Evolutionary conservation across 2,888 invertebrate species (phyloP).

Genomic region (Baccha elongata): DNA sequence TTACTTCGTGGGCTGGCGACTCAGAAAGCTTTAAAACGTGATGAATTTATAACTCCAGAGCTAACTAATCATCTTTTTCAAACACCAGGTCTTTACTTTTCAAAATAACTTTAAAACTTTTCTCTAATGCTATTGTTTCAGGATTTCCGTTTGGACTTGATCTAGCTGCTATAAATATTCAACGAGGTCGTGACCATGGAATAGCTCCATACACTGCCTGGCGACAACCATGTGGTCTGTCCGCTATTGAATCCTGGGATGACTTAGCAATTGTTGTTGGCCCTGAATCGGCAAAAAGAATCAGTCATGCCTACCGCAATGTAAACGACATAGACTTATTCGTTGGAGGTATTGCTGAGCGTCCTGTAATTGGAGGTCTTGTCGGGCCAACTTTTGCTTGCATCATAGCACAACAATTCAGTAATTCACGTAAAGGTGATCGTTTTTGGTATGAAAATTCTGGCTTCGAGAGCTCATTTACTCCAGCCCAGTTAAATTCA

Average conservation of each 20-base stretch:
- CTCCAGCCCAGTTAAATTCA: conserved; percentile 89
- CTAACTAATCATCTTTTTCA: conserved; percentile 93
- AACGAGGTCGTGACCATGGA: conserved; percentile 94
- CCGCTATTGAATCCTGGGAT: conserved; percentile 86
- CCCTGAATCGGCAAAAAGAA: conserved; percentile 85
- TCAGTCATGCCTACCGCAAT: conserved; percentile 86
- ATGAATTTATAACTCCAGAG: conserved; percentile 91
- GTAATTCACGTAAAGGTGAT: conserved; percentile 89
- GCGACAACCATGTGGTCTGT: conserved; percentile 90
- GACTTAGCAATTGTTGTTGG: conserved; percentile 88
- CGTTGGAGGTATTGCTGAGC: conserved; percentile 91
- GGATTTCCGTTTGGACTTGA: conserved; percentile 91
- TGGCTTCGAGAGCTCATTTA: conserved; percentile 88
- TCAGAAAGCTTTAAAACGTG: conserved; percentile 90
- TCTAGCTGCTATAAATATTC: conserved; percentile 93
- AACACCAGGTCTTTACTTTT: conserved; percentile 83
- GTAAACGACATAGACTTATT: conserved; percentile 93
- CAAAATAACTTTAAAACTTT: not conserved
- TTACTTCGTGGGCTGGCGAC: conserved; percentile 89
- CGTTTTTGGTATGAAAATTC: conserved; percentile 94
- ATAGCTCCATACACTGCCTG: conserved; percentile 90
- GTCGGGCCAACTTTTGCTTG: conserved; percentile 95
- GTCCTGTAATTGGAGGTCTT: conserved; percentile 88
- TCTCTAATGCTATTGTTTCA: conserved; percentile 75
- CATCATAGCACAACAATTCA: conserved; percentile 93